These are phyloP conservation scores for Eclectus roratus DNA, from an alignment of 2,113 vertebrate species.

Conservation along the genomic window DNA sequence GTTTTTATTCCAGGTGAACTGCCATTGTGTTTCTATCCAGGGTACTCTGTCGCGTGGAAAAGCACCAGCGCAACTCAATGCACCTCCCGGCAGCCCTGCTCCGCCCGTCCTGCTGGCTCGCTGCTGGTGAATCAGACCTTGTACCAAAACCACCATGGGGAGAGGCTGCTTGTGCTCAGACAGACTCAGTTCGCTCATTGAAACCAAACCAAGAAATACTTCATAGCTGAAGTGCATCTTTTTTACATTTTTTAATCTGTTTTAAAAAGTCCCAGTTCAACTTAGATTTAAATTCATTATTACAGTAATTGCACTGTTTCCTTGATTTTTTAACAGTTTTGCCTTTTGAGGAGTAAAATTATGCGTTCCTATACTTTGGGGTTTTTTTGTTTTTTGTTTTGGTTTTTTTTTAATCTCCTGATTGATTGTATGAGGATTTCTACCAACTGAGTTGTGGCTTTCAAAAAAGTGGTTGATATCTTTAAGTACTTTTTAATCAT, in stretches of 20 bases:
- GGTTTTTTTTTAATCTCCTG: neutral
- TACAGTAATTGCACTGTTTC: neutral
- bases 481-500: neutral
- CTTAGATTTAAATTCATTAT: neutral
- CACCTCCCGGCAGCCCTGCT: accelerated
- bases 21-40: accelerated
- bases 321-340: neutral
- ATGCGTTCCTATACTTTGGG: neutral
- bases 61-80: accelerated
- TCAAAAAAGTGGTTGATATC: neutral
- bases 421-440: neutral
- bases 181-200: accelerated
- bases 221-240: neutral
- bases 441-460: neutral
- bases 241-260: neutral
- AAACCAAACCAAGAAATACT: neutral
- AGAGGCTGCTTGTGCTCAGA: neutral
- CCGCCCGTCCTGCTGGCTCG: accelerated
- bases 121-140: accelerated
- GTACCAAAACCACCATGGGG: accelerated
- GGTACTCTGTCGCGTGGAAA: accelerated
- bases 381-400: no score
- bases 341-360: neutral
- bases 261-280: accelerated
- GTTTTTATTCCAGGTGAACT: accelerated